Evolutionary conservation across 2,797 vertebrate genomes (phyloP).

Genomic region (Harpagifer antarcticus): DNA sequence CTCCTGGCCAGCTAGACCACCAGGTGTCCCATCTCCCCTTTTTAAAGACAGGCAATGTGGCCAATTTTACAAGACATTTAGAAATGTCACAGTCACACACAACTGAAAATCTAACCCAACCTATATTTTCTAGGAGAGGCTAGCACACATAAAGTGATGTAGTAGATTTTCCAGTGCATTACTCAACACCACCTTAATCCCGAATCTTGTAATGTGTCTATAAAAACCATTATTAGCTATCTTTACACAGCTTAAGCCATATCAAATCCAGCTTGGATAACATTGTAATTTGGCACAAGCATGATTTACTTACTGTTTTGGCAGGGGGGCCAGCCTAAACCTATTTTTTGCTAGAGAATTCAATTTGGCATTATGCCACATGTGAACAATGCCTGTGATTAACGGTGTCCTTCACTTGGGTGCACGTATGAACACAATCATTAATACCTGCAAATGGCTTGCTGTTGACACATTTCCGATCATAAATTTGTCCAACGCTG

Average conservation of each 20-base stretch:
- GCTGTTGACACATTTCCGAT: slow-evolving; percentile 46
- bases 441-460: slow-evolving; percentile 58
- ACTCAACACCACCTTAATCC: slow-evolving; percentile 41
- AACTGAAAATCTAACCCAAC: slow-evolving; percentile 42
- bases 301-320: slow-evolving; percentile 61
- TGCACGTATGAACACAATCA: slow-evolving; percentile 43
- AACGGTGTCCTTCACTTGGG: slow-evolving; percentile 41
- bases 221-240: slow-evolving; percentile 49
- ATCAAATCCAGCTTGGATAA: slow-evolving; percentile 53
- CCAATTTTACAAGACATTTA: slow-evolving; percentile 71
- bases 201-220: slow-evolving; percentile 44
- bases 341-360: slow-evolving; percentile 59
- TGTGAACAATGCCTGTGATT: slow-evolving; percentile 52
- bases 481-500: slow-evolving; percentile 23
- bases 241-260: slow-evolving; percentile 53
- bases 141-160: slow-evolving; percentile 8
- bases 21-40: slow-evolving; percentile 64
- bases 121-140: slow-evolving; percentile 5
- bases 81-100: slow-evolving; percentile 78
- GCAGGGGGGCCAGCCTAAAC: slow-evolving; percentile 52
- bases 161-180: slow-evolving; percentile 35
- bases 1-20: slow-evolving; percentile 65
- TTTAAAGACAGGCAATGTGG: slow-evolving; percentile 53
- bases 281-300: slow-evolving; percentile 53
- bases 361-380: slow-evolving; percentile 64